Evolutionary conservation across 2,888 invertebrate species (phyloP), one percentile per base, ranked within the genome.

Genomic region (Octodonta nipae): DNA sequence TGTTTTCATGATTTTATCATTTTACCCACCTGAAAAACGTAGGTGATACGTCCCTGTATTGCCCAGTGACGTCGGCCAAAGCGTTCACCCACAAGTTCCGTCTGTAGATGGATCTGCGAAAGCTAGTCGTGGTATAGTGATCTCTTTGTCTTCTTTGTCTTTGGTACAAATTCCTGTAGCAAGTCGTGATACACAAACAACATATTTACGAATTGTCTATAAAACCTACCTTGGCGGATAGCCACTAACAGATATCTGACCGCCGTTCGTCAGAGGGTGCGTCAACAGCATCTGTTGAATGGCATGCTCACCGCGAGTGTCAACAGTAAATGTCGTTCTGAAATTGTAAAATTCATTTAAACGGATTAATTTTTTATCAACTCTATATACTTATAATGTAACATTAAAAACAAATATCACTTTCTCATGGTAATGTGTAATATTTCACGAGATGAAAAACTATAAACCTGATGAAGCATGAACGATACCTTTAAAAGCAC

Each of bases 21-120:
- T 20, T 20, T 11, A 34, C 43, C 54, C 54, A 83, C 82, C 81
- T 73, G 55, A 77, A 86, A 60, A 77, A 83, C 24, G 73, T 68
- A 0, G 86, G 81, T 14, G 75, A 71, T 50, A 78, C 76, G 48
- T 83, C 80, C 8, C 86, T 67, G 50, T 70, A 77, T 14, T 79
- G 66, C 13, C 79, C 78, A 13, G 75, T 75, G 45, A 76, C 64
- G 61, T 80, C 78, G 3, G 76, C 71, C 38, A 79, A 66, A 8
- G 78, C 72, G 31, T 71, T 62, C 4, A 83, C 82, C 75, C 84
- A 83, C 46, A 84, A 61, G 54, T 80, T 77, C 43, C 76, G 72
- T 3, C 72, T 67, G 60, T 91, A 91, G 28, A 91, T 70, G 36
- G 74, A 72, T 46, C 78, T 69, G 10, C 86, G 69, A 58, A 71